A percentile compares a stretch with the other conserved stretches of the same genome.
phyloP scores from a whole-genome alignment of 2,113 vertebrate genomes.

The Heteronetta atricapilla region DNA sequence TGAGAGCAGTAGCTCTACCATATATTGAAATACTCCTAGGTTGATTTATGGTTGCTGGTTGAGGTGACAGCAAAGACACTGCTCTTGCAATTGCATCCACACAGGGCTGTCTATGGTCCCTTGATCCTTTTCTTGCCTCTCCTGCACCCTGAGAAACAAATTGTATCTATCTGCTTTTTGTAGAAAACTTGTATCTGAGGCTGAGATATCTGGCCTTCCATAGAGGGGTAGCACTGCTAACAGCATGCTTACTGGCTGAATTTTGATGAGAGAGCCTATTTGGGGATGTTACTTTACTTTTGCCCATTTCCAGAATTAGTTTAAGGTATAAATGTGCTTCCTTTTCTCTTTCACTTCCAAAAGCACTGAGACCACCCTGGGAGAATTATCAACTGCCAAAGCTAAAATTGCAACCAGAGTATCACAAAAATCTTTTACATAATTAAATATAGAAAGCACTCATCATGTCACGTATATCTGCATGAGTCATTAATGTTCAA shows the following conservation, averaged over 20 bases:
- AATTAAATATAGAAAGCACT: slow-evolving; percentile 21
- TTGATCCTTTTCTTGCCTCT: neutral
- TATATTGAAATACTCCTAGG: neutral
- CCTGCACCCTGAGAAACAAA: neutral
- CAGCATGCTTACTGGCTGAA: neutral
- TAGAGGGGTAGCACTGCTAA: neutral
- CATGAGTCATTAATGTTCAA: slow-evolving; percentile 21
- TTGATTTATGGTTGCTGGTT: neutral
- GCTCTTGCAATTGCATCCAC: neutral
- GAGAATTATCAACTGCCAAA: neutral
- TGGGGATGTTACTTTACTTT: neutral
- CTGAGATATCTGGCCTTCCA: neutral
- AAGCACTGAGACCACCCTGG: neutral
- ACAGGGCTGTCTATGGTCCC: neutral
- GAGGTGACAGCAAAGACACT: neutral
- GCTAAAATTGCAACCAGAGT: neutral
- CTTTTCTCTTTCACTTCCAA: neutral
- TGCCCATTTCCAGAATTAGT: neutral
- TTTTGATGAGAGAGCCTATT: neutral
- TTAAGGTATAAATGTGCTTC: neutral
- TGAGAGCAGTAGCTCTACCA: neutral
- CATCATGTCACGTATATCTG: neutral
- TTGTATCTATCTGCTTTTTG: neutral
- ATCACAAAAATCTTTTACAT: neutral
- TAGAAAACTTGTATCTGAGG: neutral